Evolutionary conservation across 1,140 invertebrate species (phyloP).

Genomic region (Penaeus indicus): DNA sequence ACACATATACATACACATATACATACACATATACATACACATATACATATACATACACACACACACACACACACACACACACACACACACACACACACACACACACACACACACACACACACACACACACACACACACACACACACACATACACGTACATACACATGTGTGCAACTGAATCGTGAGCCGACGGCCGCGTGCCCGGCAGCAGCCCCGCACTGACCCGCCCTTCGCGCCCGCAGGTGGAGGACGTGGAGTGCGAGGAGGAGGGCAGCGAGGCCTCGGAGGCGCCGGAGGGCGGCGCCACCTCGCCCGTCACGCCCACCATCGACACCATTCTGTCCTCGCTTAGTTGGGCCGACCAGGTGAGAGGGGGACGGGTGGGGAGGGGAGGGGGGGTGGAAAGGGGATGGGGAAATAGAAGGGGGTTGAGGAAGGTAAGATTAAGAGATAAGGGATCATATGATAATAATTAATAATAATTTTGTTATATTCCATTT

Average conservation of each 20-base stretch:
- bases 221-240: neutral
- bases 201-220: too few species aligned
- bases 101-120: slow-evolving; percentile 10
- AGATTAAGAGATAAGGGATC: neutral
- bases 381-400: neutral
- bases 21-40: slow-evolving; percentile 11
- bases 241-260: slow-evolving; percentile 54
- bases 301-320: slow-evolving; percentile 39
- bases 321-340: slow-evolving; percentile 38
- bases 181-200: too few species aligned
- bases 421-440: neutral
- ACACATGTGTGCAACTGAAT: neutral
- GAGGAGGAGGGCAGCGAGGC: slow-evolving; percentile 56
- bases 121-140: slow-evolving; percentile 10
- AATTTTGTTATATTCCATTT: too few species aligned
- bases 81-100: slow-evolving; percentile 10
- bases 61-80: slow-evolving; percentile 10
- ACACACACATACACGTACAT: neutral
- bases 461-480: too few species aligned
- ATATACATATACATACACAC: slow-evolving; percentile 11
- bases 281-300: slow-evolving; percentile 34
- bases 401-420: neutral
- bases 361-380: slow-evolving; percentile 25
- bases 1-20: slow-evolving; percentile 11
- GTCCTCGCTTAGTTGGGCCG: slow-evolving; percentile 48